Conservation (phyloP, 2,113 vertebrate genomes). For the Oenanthe oenanthe region DNA sequence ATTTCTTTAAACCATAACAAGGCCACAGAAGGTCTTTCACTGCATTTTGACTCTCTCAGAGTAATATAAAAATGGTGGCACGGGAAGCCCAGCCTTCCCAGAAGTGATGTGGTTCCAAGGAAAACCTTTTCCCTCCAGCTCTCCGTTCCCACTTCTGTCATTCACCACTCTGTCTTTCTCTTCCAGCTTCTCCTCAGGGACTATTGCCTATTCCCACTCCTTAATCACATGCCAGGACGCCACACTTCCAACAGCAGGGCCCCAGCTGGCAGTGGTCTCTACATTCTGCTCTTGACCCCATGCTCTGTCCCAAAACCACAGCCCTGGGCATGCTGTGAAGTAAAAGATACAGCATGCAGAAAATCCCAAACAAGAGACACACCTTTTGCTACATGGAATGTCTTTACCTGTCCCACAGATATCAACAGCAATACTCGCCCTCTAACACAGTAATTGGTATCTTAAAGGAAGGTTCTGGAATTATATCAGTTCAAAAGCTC, state of each 20-base stretch:
- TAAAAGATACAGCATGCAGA: background rate
- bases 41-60: background rate
- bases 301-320: background rate
- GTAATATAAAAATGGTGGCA: background rate
- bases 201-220: background rate
- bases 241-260: background rate
- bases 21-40: background rate
- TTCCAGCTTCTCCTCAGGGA: background rate
- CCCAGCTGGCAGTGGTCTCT: background rate
- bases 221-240: background rate
- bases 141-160: background rate
- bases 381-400: background rate
- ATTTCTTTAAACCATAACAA: background rate
- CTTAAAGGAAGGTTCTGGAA: background rate
- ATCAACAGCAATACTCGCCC: background rate
- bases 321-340: accelerated
- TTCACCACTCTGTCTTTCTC: background rate
- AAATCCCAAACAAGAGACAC: background rate
- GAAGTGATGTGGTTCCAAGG: background rate
- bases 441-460: background rate
- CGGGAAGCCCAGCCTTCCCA: accelerated
- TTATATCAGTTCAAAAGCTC: background rate
- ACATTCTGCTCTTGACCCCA: background rate
- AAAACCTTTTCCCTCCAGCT: background rate
- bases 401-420: background rate